Conservation (phyloP, 2,888 invertebrate species). For the Onchidella celtica region DNA sequence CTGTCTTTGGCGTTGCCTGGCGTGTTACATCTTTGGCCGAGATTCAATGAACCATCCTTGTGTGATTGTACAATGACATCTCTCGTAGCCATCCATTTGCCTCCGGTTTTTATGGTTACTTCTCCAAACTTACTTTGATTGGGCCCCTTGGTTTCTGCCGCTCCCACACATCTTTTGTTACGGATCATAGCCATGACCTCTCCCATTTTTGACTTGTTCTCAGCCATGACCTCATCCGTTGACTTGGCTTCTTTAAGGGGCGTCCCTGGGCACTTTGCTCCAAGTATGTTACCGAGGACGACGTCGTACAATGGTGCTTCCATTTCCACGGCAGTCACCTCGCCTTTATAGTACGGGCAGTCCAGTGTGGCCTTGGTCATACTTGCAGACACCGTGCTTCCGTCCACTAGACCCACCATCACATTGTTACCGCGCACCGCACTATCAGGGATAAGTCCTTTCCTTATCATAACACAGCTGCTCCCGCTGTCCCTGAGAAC, state of each 20-base stretch:
- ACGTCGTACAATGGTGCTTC: not conserved
- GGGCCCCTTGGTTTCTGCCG: not conserved
- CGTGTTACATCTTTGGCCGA: too few relatives aligned
- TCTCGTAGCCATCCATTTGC: too few relatives aligned
- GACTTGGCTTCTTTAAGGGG: not conserved
- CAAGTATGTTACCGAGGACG: not conserved
- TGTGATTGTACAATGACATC: too few relatives aligned
- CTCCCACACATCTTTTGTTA: too few relatives aligned
- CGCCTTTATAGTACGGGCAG: not conserved
- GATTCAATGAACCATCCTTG: too few relatives aligned
- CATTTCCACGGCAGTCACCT: not conserved
- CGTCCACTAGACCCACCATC: not conserved
- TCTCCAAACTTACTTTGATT: too few relatives aligned
- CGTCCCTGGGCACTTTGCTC: not conserved
- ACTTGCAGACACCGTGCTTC: not conserved
- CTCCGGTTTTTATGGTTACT: not conserved
- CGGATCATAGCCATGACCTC: too few relatives aligned
- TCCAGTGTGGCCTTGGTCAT: not conserved
- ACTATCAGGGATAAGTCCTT: not conserved
- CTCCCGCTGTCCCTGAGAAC: not conserved
- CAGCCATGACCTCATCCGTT: too few relatives aligned
- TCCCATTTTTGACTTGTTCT: too few relatives aligned
- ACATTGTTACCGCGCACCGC: not conserved
- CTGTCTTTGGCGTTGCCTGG: too few relatives aligned
- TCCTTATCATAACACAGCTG: not conserved